Conservation (phyloP, 2,888 invertebrate species). For the Agonopterix arenella region DNA sequence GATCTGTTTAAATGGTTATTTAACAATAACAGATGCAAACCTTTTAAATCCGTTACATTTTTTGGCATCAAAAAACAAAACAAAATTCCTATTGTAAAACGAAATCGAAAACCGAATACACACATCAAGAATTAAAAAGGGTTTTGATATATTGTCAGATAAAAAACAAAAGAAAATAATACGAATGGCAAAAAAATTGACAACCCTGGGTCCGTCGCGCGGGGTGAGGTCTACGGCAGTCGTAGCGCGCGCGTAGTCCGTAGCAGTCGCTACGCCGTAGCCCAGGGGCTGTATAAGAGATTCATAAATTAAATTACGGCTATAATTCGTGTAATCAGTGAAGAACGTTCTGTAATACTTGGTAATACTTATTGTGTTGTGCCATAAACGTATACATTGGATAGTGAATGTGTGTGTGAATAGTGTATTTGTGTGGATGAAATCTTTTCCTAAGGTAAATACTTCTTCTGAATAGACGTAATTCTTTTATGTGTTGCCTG, state of each 20-base stretch:
- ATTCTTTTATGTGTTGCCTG: too few relatives aligned
- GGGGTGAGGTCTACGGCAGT: slow-evolving; percentile 65
- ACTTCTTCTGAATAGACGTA: slow-evolving; percentile 3
- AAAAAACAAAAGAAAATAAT: slow-evolving; percentile 21
- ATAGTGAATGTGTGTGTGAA: slow-evolving; percentile 15
- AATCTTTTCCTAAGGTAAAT: slow-evolving; percentile 33
- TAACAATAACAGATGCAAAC: too few relatives aligned
- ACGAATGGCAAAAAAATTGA: slow-evolving; percentile 24
- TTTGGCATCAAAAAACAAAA: too few relatives aligned
- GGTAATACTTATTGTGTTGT: slow-evolving; percentile 28
- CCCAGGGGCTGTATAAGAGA: slow-evolving; percentile 10
- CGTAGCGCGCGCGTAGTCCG: slow-evolving; percentile 59
- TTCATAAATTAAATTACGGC: slow-evolving; percentile 6
- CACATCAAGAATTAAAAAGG: not conserved
- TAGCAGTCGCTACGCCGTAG: slow-evolving; percentile 55
- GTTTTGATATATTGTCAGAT: slow-evolving; percentile 3
- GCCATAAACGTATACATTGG: slow-evolving; percentile 5
- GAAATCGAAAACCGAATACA: too few relatives aligned
- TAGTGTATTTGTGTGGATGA: slow-evolving; percentile 31
- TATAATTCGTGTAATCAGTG: slow-evolving; percentile 5
- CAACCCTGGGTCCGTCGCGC: slow-evolving; percentile 26
- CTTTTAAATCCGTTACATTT: too few relatives aligned
- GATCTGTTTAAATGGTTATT: too few relatives aligned
- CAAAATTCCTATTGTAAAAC: too few relatives aligned
- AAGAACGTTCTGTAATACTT: slow-evolving; percentile 14